These are phyloP conservation scores for Hedychridium roseum DNA, from an alignment of 2,888 invertebrate genomes.

Conservation along the genomic window DNA sequence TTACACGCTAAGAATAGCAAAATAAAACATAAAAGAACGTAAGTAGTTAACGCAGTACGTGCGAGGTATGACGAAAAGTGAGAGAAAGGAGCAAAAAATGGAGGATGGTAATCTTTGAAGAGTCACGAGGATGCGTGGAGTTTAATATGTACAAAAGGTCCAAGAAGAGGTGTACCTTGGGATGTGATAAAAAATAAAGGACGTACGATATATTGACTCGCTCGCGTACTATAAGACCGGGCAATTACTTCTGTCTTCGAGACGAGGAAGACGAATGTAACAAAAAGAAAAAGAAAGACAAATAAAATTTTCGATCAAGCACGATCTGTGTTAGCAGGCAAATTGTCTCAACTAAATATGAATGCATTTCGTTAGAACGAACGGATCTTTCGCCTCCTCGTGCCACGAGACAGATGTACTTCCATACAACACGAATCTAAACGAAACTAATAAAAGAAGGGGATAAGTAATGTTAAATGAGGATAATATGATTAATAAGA, in stretches of 20 bases:
- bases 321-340: too few species aligned
- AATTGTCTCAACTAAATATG: too few species aligned
- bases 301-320: too few species aligned
- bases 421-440: slow-evolving; percentile 18
- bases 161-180: too few species aligned
- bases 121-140: too few species aligned
- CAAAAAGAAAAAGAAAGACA: too few species aligned
- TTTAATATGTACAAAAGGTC: too few species aligned
- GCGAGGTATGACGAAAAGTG: slow-evolving; percentile 27
- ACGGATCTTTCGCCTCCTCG: neutral
- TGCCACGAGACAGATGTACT: slow-evolving; percentile 26
- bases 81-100: slow-evolving; percentile 14
- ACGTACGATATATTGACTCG: slow-evolving; percentile 39
- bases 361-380: too few species aligned
- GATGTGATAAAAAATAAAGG: slow-evolving; percentile 19
- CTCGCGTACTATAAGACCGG: slow-evolving; percentile 27
- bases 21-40: slow-evolving; percentile 44
- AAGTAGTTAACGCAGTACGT: slow-evolving; percentile 47
- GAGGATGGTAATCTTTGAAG: too few species aligned
- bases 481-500: slow-evolving; percentile 26
- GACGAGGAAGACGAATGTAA: slow-evolving; percentile 20
- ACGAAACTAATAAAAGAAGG: slow-evolving; percentile 26
- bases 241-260: slow-evolving; percentile 27
- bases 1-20: slow-evolving; percentile 58
- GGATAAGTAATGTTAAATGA: slow-evolving; percentile 18